phyloP scores from a whole-genome alignment of 2,113 vertebrate genomes.

The Pleuronectes platessa region DNA sequence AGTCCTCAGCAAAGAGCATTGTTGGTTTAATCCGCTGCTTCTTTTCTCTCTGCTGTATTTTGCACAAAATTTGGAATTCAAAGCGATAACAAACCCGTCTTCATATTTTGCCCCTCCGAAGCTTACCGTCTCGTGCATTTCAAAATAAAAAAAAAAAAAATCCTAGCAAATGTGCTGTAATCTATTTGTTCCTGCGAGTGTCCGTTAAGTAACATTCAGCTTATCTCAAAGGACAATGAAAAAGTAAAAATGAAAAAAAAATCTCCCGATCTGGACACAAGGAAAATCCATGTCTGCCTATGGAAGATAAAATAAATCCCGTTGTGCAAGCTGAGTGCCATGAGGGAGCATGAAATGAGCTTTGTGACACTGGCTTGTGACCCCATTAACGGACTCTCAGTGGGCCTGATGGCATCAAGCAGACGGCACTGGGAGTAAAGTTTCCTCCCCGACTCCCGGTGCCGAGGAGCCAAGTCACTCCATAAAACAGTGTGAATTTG shows the following conservation, averaged over 20 bases:
- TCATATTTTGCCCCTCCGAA: not conserved
- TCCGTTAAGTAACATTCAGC: not conserved
- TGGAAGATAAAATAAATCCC: constrained; percentile 57
- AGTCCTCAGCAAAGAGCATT: not conserved
- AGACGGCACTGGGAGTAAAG: constrained; percentile 49
- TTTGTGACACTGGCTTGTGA: constrained; percentile 60
- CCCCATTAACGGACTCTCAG: constrained; percentile 67
- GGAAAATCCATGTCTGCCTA: constrained; percentile 38
- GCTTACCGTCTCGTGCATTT: not conserved
- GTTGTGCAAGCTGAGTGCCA: constrained; percentile 26
- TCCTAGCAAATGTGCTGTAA: not conserved
- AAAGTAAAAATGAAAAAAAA: constrained; percentile 3
- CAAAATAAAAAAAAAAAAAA: constrained; percentile 6
- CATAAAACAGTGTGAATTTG: constrained; percentile 69
- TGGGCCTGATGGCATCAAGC: constrained; percentile 49
- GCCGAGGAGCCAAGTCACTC: constrained; percentile 58
- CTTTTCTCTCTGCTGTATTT: constrained; percentile 4
- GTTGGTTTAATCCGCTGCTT: constrained; percentile 12
- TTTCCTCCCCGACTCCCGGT: constrained; percentile 48
- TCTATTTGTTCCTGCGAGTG: not conserved
- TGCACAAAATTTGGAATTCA: not conserved
- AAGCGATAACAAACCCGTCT: not conserved
- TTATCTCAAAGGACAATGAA: constrained; percentile 22
- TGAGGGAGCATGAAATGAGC: constrained; percentile 51
- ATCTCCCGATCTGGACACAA: constrained; percentile 22